Base-by-base conservation (phyloP, 2,888 invertebrate genomes). In the Eretmocerus hayati region DNA sequence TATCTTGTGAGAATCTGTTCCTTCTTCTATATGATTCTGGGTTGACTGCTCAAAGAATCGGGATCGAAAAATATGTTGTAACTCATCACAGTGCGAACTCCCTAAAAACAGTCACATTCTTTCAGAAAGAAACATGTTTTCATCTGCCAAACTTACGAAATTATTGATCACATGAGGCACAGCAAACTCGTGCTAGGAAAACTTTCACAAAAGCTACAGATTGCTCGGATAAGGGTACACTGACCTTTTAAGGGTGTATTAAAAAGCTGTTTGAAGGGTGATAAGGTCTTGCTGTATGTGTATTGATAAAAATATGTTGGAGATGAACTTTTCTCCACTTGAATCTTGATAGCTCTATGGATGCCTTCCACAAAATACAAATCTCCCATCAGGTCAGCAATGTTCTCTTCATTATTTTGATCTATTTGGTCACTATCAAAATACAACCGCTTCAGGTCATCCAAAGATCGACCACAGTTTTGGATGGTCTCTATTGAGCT, bases 271-370 rank as follows among this genome's bases (percentile, higher is more conserved):
- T 33, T 33, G 9, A 33, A n/a, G n/a, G n/a, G n/a, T 1, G 33
- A 33, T 5, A 15, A 5, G 6, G 33, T 33, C 11, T 53, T 52
- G 2, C 63, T 61, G 42, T 59, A 63, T 11, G 56, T 55, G 46
- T 65, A 64, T 40, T 58, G 54, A 33, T 69, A 69, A 4, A 63
- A 31, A 42, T 64, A 69, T 4, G 61, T 64, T 1, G 59, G 54
- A 4, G 44, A 38, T 4, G 23, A 15, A 18, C 38, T 44, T 46
- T 13, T 52, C 35, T 44, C 6, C 1, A 52, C 19, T 45, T 68
- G 67, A 3, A 51, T 33, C 33, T 59, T 53, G 2, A 58, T 48
- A 4, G 60, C 41, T 4, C 66, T 58, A 23, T 59, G 52, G n/a
- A 65, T 56, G 4, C 59, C 63, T 8, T 51, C 52, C 3, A 56